phyloP scores from a whole-genome alignment of 1,140 invertebrate species.

The Orchestia grillus region DNA sequence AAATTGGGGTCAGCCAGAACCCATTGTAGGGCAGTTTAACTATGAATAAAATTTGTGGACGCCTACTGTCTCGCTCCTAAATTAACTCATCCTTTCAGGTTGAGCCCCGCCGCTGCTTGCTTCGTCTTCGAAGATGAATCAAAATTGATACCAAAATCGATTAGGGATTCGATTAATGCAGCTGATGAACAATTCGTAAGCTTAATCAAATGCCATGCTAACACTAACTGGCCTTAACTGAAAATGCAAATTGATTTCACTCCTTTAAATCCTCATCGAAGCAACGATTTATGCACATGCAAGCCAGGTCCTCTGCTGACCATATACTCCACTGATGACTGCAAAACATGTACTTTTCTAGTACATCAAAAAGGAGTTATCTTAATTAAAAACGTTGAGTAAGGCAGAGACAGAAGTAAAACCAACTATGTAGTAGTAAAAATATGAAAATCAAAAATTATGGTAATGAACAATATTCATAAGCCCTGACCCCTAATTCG shows the following conservation, averaged over 20 bases:
- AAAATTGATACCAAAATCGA: neutral
- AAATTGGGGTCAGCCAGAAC: neutral
- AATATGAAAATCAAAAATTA: neutral
- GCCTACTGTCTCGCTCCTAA: neutral
- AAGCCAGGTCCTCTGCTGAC: neutral
- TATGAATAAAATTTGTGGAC: neutral
- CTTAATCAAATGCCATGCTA: neutral
- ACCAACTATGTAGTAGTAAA: neutral
- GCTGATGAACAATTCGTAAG: constrained; percentile 7
- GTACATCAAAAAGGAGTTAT: neutral
- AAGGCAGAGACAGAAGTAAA: neutral
- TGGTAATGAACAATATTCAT: neutral
- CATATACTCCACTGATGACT: neutral
- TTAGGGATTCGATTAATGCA: constrained; percentile 1
- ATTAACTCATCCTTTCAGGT: neutral
- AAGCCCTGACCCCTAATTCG: neutral
- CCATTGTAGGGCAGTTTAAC: neutral
- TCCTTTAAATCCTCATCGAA: neutral
- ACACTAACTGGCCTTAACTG: constrained; percentile 7
- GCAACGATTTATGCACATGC: neutral
- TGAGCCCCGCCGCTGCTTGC: neutral
- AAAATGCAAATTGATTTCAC: constrained; percentile 10
- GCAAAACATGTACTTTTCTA: neutral
- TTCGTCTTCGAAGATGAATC: neutral
- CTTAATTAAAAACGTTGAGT: neutral